Evolutionary conservation across 64 coral and sea anemone genomes (phyloP).

Genomic region (Porites australiensis): DNA sequence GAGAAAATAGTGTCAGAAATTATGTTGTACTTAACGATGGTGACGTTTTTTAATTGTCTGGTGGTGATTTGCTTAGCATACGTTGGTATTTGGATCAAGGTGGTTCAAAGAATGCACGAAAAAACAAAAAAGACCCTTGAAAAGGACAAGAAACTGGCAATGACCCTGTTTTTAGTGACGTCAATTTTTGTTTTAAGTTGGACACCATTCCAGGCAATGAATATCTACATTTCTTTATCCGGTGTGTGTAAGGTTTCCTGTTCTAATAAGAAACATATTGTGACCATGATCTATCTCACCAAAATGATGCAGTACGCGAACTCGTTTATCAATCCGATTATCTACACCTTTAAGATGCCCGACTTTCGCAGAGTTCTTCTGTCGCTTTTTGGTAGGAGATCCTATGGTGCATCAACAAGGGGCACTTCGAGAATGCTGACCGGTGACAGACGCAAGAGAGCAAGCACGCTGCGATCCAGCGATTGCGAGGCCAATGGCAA

Average conservation of each 20-base stretch:
- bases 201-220: constrained; percentile 79
- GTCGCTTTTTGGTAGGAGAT: constrained; percentile 11
- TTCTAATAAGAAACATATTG: not conserved
- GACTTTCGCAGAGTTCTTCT: constrained; percentile 75
- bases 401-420: not conserved
- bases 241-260: not conserved
- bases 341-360: constrained; percentile 93
- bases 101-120: constrained; percentile 82
- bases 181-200: constrained; percentile 74
- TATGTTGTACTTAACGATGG: constrained; percentile 53
- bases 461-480: constrained; percentile 24
- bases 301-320: constrained; percentile 88
- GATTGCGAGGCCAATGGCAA: constrained; percentile 32
- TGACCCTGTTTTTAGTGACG: constrained; percentile 80
- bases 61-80: constrained; percentile 79
- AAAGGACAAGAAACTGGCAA: constrained; percentile 88
- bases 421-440: constrained; percentile 20
- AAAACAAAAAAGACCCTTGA: constrained; percentile 81
- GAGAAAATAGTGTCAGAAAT: not conserved
- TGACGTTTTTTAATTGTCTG: constrained; percentile 38
- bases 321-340: constrained; percentile 85
- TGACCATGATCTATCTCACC: constrained; percentile 50
- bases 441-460: not conserved
- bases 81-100: constrained; percentile 82
- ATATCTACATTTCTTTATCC: constrained; percentile 38